Evolutionary conservation across 1,140 invertebrate genomes (phyloP).

Genomic region (Musca domestica): DNA sequence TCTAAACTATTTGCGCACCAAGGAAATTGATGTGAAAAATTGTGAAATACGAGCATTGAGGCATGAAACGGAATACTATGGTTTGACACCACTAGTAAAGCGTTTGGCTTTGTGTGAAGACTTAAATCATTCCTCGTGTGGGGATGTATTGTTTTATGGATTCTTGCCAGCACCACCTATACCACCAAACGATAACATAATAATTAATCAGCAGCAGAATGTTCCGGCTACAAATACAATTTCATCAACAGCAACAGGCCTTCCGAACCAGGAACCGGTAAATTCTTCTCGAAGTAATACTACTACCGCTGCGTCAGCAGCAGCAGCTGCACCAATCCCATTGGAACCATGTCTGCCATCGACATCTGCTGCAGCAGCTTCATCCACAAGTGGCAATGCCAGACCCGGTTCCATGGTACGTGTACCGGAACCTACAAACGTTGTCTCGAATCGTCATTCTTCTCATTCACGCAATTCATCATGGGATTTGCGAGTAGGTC

Average conservation of each 20-base stretch:
- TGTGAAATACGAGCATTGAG: conserved; percentile 75
- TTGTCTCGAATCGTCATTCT: conserved; percentile 34
- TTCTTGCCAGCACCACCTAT: conserved; percentile 86
- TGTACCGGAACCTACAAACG: conserved; percentile 53
- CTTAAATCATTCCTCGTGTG: conserved; percentile 90
- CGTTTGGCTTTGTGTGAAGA: conserved; percentile 91
- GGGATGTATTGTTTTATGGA: conserved; percentile 96
- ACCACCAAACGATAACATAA: conserved; percentile 50
- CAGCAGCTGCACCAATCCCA: conserved; percentile 41
- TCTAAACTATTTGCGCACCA: conserved; percentile 64
- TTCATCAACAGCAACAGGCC: neutral
- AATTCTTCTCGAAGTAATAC: conserved; percentile 13
- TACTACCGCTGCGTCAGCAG: neutral
- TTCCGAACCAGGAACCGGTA: neutral
- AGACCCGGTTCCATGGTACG: conserved; percentile 58
- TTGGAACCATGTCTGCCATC: conserved; percentile 29
- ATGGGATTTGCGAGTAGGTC: conserved; percentile 66
- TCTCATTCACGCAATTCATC: conserved; percentile 76
- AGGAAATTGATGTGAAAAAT: conserved; percentile 86
- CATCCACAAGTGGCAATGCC: conserved; percentile 24
- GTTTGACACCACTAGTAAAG: conserved; percentile 88
- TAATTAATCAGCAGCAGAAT: neutral
- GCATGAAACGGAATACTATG: conserved; percentile 98
- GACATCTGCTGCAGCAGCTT: conserved; percentile 27
- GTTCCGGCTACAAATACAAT: neutral